These are phyloP conservation scores for Ochropacha duplaris DNA, from an alignment of 2,888 invertebrate species.

Conservation along the genomic window DNA sequence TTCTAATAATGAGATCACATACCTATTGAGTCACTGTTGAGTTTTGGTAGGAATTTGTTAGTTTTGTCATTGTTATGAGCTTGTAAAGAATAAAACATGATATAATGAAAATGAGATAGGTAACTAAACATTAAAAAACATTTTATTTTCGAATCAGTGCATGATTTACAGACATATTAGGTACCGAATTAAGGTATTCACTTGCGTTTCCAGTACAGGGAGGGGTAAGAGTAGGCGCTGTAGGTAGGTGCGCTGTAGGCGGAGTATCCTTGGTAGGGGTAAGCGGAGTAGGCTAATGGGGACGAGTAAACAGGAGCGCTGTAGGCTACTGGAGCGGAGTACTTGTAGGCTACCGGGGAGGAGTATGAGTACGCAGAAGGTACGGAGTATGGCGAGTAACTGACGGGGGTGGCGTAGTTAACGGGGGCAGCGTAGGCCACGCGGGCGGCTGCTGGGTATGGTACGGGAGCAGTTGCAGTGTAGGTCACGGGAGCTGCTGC, in stretches of 20 bases:
- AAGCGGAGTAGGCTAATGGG: constrained; percentile 1
- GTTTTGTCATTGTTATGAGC: not conserved
- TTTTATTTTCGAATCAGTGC: not conserved
- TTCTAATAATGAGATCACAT: too few relatives aligned
- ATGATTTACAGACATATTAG: not conserved
- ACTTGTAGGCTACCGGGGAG: constrained; percentile 9
- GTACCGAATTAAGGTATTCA: not conserved
- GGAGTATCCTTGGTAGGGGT: constrained; percentile 1
- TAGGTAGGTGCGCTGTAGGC: constrained; percentile 4
- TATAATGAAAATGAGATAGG: not conserved
- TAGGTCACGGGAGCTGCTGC: constrained; percentile 12
- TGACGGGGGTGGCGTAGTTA: constrained; percentile 14
- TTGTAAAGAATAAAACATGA: not conserved
- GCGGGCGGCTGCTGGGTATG: constrained; percentile 8
- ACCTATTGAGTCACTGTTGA: too few relatives aligned
- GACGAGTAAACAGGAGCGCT: constrained; percentile 10
- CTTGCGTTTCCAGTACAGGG: constrained; percentile 10
- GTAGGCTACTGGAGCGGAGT: constrained; percentile 6
- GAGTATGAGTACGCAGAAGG: constrained; percentile 13
- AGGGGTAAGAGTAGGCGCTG: constrained; percentile 9
- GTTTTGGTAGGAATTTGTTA: too few relatives aligned
- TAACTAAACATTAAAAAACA: not conserved
- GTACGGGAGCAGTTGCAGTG: constrained; percentile 12
- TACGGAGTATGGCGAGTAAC: constrained; percentile 7
- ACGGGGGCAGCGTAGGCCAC: constrained; percentile 12